Conservation (phyloP, 2,888 invertebrate species). For the Plebejus melissa region DNA sequence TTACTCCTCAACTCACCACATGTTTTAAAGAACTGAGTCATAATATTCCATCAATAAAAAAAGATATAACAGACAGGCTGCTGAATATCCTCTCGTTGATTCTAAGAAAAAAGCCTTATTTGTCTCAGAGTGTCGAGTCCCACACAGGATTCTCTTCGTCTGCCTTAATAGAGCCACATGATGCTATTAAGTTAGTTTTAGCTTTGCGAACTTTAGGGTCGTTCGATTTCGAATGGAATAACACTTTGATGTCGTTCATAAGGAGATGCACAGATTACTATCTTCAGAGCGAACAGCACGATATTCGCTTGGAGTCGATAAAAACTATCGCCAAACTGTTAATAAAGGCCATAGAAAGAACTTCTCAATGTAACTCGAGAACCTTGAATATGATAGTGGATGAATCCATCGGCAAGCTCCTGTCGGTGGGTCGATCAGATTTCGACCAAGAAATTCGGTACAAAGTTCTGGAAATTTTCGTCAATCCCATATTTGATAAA, state of each 20-base stretch:
- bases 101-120: constrained; percentile 90
- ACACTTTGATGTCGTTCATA: constrained; percentile 93
- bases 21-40: constrained; percentile 94
- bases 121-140: constrained; percentile 78
- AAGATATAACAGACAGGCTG: constrained; percentile 94
- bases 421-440: constrained; percentile 96
- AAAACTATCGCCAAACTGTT: constrained; percentile 94
- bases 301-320: constrained; percentile 94
- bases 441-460: constrained; percentile 95
- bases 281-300: constrained; percentile 92
- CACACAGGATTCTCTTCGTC: constrained; percentile 64
- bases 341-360: constrained; percentile 87
- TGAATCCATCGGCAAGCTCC: constrained; percentile 92
- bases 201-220: constrained; percentile 95
- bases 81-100: constrained; percentile 94
- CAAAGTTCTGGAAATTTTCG: constrained; percentile 93
- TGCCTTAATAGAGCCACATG: constrained; percentile 79
- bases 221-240: constrained; percentile 94
- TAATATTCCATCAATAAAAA: constrained; percentile 92
- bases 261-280: constrained; percentile 95
- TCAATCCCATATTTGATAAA: constrained; percentile 92
- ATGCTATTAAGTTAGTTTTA: constrained; percentile 92
- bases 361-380: constrained; percentile 83
- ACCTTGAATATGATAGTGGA: constrained; percentile 94
- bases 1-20: constrained; percentile 93